Base-by-base conservation (phyloP, 2,888 invertebrate species). In the Caenorhabditis wallacei region DNA sequence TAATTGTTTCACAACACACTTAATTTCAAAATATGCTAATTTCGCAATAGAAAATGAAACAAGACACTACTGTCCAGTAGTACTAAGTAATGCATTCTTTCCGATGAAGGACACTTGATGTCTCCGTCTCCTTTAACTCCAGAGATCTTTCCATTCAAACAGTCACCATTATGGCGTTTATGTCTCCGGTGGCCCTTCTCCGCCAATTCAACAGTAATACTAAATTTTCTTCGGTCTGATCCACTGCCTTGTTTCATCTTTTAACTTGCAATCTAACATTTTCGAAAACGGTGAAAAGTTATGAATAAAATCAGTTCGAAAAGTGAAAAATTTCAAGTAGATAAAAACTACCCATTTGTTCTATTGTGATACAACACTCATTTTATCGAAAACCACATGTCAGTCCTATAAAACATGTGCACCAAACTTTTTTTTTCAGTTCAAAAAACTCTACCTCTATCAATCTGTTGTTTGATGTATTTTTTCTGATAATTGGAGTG, bases 141-240 rank as follows among this genome's bases (percentile, higher is more conserved):
- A 35, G 40, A 56, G 37, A 43, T 63, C 53, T 78, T 54, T 76
- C 68, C 30, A 30, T 5, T 3, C 18, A 10, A 56, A 26, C 66
- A 48, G 20, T 48, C 78, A 69, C 78, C 69, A 78, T 78, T 40
- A 78, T 78, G 78, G 78, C 61, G 78, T 78, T 78, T 78, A 78
- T 78, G 78, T 69, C 66, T 57, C 57, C 66, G 59, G n/a, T 26
- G 7, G 53, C 24, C 35, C 61, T 35, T 69, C 46, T 69, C 46
- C 75, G 56, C 74, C 64, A 64, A 48, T 63, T 63, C 66, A 35
- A 63, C 10, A 51, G 46, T 54, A 75, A 18, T 78, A 53, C 54
- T 54, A 61, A 59, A 53, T 30, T 76, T 51, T 68, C 57, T 56
- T 48, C 37, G 40, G 37, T 56, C 30, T 18, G 10, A 30, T 22